phyloP scores from a whole-genome alignment of 2,888 invertebrate species.

The Chalcis sispes region DNA sequence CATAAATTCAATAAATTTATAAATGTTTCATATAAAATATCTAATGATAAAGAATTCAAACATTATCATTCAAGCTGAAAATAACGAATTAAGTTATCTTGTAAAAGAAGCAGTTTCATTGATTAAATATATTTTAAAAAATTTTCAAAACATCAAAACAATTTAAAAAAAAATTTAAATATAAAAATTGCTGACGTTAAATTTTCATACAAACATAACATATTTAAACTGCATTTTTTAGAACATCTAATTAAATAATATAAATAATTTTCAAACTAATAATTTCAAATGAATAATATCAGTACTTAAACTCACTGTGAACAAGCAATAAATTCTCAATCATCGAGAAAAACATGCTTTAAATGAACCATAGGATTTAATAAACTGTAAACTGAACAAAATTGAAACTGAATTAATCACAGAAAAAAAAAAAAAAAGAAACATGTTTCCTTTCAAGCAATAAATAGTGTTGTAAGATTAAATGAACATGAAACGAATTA shows the following conservation, averaged over 20 bases:
- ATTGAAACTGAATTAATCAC: not conserved
- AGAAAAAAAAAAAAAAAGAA: no score
- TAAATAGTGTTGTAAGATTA: no score
- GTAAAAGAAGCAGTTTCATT: not conserved
- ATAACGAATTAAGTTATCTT: not conserved
- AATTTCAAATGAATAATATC: conserved; percentile 62
- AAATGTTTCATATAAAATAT: not conserved
- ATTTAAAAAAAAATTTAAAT: conserved; percentile 1
- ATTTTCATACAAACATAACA: not conserved
- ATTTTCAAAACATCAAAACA: not conserved
- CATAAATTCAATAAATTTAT: conserved; percentile 5
- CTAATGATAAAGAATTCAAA: not conserved
- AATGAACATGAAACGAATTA: no score
- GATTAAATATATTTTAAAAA: not conserved
- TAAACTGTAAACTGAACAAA: not conserved
- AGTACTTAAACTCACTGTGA: not conserved
- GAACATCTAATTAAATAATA: conserved; percentile 8
- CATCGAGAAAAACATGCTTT: conserved; percentile 25
- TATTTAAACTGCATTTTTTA: conserved; percentile 17
- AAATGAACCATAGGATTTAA: conserved; percentile 1
- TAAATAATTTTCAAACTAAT: conserved; percentile 22
- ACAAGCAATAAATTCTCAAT: conserved; percentile 25
- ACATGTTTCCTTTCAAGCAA: no score
- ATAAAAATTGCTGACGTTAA: not conserved
- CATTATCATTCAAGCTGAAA: conserved; percentile 4